A percentile compares a stretch with the other conserved stretches of the same genome.
These are phyloP conservation scores for Falcaria lacertinaria DNA, from an alignment of 2,888 invertebrate genomes.

Conservation along the genomic window DNA sequence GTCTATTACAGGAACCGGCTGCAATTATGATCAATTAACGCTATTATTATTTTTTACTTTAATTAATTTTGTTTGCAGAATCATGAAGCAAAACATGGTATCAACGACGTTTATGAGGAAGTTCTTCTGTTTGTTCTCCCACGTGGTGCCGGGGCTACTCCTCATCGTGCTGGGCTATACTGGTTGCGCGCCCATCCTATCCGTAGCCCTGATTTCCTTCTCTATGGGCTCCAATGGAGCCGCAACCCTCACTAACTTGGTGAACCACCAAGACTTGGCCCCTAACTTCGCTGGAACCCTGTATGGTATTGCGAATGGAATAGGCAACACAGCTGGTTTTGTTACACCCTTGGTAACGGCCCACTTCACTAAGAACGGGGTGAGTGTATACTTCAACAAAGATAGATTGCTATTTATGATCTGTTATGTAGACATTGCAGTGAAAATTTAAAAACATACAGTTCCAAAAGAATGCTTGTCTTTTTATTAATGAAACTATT, in stretches of 20 bases:
- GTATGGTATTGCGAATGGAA: slow-evolving; percentile 87
- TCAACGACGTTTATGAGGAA: slow-evolving; percentile 81
- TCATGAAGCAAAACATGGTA: slow-evolving; percentile 69
- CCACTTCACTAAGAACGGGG: slow-evolving; percentile 79
- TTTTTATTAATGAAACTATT: too few relatives aligned
- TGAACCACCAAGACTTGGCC: slow-evolving; percentile 86
- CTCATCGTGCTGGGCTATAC: slow-evolving; percentile 79
- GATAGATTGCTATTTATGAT: not conserved
- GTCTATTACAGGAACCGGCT: too few relatives aligned
- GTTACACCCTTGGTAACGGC: slow-evolving; percentile 86
- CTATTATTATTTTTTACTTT: too few relatives aligned
- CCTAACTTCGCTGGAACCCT: slow-evolving; percentile 88
- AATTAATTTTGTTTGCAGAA: slow-evolving; percentile 52
- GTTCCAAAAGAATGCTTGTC: too few relatives aligned
- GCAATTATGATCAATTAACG: too few relatives aligned
- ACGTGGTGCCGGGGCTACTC: slow-evolving; percentile 73
- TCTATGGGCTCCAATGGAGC: slow-evolving; percentile 84
- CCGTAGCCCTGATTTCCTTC: slow-evolving; percentile 83
- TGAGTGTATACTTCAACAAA: slow-evolving; percentile 38
- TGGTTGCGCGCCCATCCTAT: slow-evolving; percentile 81
- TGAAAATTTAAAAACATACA: too few relatives aligned
- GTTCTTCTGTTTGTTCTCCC: slow-evolving; percentile 82
- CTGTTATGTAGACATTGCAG: too few relatives aligned
- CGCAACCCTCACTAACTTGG: slow-evolving; percentile 80
- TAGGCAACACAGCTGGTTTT: slow-evolving; percentile 86